phyloP scores from a whole-genome alignment of 2,797 vertebrate species.

The Halcyon badia region DNA sequence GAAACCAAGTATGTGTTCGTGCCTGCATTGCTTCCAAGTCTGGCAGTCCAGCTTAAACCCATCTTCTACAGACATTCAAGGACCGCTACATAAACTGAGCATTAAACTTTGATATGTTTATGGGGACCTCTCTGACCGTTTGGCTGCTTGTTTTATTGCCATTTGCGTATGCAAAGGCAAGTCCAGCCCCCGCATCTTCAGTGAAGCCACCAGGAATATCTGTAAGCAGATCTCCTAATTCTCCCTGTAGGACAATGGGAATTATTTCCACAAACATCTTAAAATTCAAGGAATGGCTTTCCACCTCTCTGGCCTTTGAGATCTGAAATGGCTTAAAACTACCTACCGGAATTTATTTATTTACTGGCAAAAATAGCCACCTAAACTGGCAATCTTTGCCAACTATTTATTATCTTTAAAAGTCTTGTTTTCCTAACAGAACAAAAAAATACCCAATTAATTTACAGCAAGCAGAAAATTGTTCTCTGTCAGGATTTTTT shows the following conservation, averaged over 20 bases:
- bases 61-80: not conserved
- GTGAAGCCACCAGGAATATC: not conserved
- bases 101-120: conserved; percentile 39
- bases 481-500: not conserved
- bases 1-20: rapidly evolving
- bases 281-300: not conserved
- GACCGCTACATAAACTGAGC: not conserved
- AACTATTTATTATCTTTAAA: not conserved
- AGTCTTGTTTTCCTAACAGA: not conserved
- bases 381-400: not conserved
- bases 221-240: not conserved
- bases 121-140: conserved; percentile 21
- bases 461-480: not conserved
- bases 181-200: not conserved
- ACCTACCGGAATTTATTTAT: not conserved
- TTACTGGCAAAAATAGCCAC: not conserved
- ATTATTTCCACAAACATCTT: not conserved
- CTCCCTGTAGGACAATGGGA: not conserved
- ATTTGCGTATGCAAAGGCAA: not conserved
- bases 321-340: not conserved
- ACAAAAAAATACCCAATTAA: not conserved
- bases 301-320: not conserved
- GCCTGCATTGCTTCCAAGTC: not conserved
- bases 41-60: not conserved
- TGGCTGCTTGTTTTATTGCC: conserved; percentile 31